phyloP scores from a whole-genome alignment of 2,797 vertebrate genomes.

The Microchirus variegatus region DNA sequence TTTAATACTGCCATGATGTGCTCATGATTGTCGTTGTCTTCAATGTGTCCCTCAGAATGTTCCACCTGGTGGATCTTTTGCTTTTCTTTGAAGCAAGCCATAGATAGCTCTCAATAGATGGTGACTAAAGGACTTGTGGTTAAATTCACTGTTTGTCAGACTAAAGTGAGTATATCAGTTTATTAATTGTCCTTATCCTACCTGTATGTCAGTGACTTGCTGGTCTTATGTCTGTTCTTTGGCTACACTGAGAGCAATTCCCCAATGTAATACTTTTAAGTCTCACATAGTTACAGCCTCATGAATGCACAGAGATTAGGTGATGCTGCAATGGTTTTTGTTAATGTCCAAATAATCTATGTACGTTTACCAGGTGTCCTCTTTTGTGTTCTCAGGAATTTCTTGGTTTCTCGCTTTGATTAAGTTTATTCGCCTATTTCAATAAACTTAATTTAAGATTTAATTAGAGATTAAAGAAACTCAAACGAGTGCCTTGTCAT shows the following conservation, averaged over 20 bases:
- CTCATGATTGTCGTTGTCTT: conserved; percentile 35
- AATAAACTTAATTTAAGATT: conserved; percentile 63
- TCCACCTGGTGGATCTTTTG: conserved; percentile 1
- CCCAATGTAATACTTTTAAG: not conserved
- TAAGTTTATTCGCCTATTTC: conserved; percentile 51
- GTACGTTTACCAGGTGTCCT: conserved; percentile 23
- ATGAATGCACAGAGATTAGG: conserved; percentile 45
- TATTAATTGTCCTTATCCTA: conserved; percentile 20
- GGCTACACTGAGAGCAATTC: conserved; percentile 3
- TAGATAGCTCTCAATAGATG: not conserved
- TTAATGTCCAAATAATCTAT: conserved; percentile 23
- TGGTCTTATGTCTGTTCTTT: conserved; percentile 10
- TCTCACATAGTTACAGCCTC: conserved; percentile 21
- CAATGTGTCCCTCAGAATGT: conserved; percentile 14
- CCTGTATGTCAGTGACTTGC: conserved; percentile 4
- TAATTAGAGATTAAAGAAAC: not conserved
- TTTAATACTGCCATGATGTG: conserved; percentile 38
- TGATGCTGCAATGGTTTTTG: conserved; percentile 9
- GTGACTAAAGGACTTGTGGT: conserved; percentile 25
- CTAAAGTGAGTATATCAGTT: conserved; percentile 56
- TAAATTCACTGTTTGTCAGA: conserved; percentile 38
- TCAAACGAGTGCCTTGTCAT: conserved; percentile 13
- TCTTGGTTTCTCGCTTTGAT: conserved; percentile 49
- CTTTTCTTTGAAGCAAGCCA: conserved; percentile 9
- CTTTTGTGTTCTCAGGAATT: conserved; percentile 72